A percentile compares a stretch with the other conserved stretches of the same genome.
phyloP scores from a whole-genome alignment of 2,888 invertebrate genomes.

The Chrysodeixis includens region DNA sequence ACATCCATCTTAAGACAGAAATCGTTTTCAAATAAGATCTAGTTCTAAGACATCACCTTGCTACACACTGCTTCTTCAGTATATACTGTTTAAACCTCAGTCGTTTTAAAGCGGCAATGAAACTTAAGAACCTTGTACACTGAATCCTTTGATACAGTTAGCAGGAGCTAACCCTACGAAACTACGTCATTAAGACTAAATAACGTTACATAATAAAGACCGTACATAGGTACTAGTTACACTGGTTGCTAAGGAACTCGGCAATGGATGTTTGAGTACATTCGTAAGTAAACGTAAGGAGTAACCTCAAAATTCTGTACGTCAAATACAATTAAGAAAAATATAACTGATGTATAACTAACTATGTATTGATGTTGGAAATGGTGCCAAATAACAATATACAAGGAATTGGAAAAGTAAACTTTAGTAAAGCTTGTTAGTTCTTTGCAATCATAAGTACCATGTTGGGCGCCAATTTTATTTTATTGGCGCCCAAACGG shows the following conservation, averaged over 20 bases:
- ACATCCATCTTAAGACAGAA: not conserved
- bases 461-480: constrained; percentile 1
- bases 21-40: not conserved
- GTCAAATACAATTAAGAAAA: not conserved
- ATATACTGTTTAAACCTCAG: not conserved
- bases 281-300: too few relatives aligned
- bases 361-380: not conserved
- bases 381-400: not conserved
- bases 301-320: not conserved
- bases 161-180: not conserved
- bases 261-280: too few relatives aligned
- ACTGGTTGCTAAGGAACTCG: too few relatives aligned
- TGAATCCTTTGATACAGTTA: not conserved
- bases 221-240: not conserved
- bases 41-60: not conserved
- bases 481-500: not conserved
- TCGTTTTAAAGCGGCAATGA: not conserved
- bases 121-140: constrained; percentile 2
- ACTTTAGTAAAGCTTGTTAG: not conserved
- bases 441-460: not conserved
- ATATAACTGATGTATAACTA: not conserved
- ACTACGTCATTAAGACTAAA: not conserved
- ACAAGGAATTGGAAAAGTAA: not conserved
- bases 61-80: not conserved
- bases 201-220: not conserved